phyloP scores from a whole-genome alignment of 2,888 invertebrate species.

The Agrochola lota region DNA sequence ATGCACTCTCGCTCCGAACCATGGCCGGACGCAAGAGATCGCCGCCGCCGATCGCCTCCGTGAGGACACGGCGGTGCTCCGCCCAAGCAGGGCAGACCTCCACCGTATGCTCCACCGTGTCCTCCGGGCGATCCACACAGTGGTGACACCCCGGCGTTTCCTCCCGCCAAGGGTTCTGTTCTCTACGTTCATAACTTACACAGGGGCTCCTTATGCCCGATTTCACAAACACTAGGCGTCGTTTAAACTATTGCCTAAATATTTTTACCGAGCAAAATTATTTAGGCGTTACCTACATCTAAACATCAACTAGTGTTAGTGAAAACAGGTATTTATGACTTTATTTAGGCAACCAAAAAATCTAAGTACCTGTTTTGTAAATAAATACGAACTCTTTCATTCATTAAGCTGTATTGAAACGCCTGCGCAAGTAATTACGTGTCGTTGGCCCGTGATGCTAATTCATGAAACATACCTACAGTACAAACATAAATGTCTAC shows the following conservation, averaged over 20 bases:
- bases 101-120: too few relatives aligned
- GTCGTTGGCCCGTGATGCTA: constrained; percentile 69
- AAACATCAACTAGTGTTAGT: background rate
- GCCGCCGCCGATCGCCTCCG: too few relatives aligned
- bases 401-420: constrained; percentile 31
- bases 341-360: background rate
- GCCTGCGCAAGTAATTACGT: constrained; percentile 49
- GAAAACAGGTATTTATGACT: background rate
- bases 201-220: background rate
- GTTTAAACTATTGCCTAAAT: background rate
- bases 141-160: too few relatives aligned
- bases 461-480: constrained; percentile 67
- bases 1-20: too few relatives aligned
- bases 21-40: too few relatives aligned
- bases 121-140: too few relatives aligned
- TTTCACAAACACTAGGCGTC: background rate
- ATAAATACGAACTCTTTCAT: constrained; percentile 15
- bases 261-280: too few relatives aligned
- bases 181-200: background rate
- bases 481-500: constrained; percentile 26
- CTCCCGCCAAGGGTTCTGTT: too few relatives aligned
- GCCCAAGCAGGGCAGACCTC: too few relatives aligned
- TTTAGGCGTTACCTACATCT: background rate
- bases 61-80: too few relatives aligned
- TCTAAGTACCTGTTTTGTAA: background rate